Conservation (phyloP, 2,113 vertebrate genomes). For the Proterorhinus semilunaris region DNA sequence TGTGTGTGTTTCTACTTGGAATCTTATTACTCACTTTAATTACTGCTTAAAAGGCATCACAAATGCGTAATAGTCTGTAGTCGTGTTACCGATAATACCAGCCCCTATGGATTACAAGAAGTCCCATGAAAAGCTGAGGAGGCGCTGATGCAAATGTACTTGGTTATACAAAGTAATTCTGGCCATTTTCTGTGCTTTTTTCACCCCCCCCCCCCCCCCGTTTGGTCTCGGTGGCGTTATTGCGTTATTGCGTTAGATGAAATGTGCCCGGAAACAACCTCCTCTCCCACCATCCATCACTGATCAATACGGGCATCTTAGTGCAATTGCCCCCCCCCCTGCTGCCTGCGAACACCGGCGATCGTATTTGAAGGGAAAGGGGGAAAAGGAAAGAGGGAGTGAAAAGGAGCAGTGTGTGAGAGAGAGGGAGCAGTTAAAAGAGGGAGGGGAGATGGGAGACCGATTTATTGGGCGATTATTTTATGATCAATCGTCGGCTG, state of each 20-base stretch:
- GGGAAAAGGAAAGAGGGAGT: constrained; percentile 39
- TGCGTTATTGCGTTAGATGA: constrained; percentile 73
- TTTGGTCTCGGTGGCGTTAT: constrained; percentile 48
- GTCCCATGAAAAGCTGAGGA: constrained; percentile 22
- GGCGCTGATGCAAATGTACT: constrained; percentile 68
- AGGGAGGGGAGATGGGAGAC: not conserved
- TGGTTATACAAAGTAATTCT: constrained; percentile 64
- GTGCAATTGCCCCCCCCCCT: constrained; percentile 69
- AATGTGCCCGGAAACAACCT: constrained; percentile 62
- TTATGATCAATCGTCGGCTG: too few species aligned
- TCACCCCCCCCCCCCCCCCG: too few species aligned
- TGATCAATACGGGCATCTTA: constrained; percentile 75
- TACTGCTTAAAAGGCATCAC: too few species aligned
- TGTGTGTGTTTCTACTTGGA: too few species aligned
- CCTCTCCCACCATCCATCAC: constrained; percentile 69
- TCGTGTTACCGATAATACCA: not conserved
- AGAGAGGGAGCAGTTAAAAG: not conserved
- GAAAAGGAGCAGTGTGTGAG: constrained; percentile 4
- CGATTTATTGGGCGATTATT: too few species aligned
- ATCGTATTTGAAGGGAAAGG: constrained; percentile 18
- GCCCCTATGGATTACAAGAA: not conserved
- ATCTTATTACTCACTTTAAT: too few species aligned
- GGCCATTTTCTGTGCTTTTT: constrained; percentile 41
- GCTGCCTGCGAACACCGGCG: constrained; percentile 28
- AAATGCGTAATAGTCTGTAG: too few species aligned